phyloP scores from a whole-genome alignment of 1,140 invertebrate species.

The Aphidius gifuensis region DNA sequence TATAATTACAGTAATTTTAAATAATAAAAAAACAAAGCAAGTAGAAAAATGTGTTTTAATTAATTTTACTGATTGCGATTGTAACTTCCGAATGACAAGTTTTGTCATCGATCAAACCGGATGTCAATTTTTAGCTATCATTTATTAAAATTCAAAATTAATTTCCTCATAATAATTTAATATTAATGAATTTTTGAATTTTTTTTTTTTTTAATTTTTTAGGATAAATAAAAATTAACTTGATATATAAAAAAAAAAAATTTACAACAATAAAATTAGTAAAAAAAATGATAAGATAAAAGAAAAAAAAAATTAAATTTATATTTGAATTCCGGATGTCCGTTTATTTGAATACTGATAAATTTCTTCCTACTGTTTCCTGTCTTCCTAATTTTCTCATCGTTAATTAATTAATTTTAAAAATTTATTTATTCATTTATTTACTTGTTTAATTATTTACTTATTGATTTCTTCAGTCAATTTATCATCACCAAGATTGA shows the following conservation, averaged over 20 bases:
- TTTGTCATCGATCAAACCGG: constrained; percentile 25
- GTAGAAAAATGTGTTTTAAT: not conserved
- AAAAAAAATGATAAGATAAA: constrained; percentile 1
- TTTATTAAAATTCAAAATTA: too few species aligned
- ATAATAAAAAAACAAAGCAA: constrained; percentile 2
- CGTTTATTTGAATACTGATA: not conserved
- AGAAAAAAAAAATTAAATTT: not conserved
- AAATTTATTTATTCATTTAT: not conserved
- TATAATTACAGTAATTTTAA: not conserved
- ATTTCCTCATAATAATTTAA: too few species aligned
- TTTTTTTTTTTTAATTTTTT: too few species aligned
- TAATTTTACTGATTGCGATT: constrained; percentile 14
- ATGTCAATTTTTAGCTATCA: constrained; percentile 2
- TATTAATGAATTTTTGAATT: too few species aligned
- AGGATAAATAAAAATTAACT: not conserved
- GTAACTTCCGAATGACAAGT: constrained; percentile 28
- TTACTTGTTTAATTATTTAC: too few species aligned
- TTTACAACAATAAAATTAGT: not conserved
- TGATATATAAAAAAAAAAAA: not conserved
- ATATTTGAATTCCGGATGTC: constrained; percentile 5
- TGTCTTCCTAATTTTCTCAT: not conserved
- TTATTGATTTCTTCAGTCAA: constrained; percentile 1
- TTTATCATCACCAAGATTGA: too few species aligned
- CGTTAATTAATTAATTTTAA: not conserved
- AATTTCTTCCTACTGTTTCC: constrained; percentile 2